Base-by-base conservation (phyloP, 1,140 invertebrate genomes). In the Araneus ventricosus region DNA sequence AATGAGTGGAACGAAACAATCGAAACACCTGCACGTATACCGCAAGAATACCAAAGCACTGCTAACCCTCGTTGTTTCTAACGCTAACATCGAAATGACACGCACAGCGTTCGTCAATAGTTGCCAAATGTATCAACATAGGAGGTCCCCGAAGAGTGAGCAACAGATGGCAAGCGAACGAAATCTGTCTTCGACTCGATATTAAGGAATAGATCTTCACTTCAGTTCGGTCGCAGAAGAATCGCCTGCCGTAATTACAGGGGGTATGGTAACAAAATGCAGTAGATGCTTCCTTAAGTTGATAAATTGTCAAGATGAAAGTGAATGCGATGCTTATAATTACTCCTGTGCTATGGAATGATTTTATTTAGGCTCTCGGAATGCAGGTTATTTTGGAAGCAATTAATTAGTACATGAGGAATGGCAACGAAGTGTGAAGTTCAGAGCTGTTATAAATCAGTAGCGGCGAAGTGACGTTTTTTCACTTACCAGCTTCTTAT, bases 81-180 rank as follows among this genome's bases (percentile, higher is more conserved):
- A 57, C 45, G 45, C 52, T 84, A 57, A 24, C 37, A 22, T 84
- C 82, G 70, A 34, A 84, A 24, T n/a, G 39, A 84, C 82, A 52
- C 39, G 82, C 70, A 84, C 82, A 14, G 17, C 39, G 52, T 57
- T 57, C 85, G 14, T 24, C 67, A 45, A 67, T 88, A 27, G 34
- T 45, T 88, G 6, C 20, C 57, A 24, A 34, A 88, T 34, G 24
- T 24, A 88, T 45, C 87, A 24, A 39, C 87, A 88, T 39, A 24
- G 79, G 89, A 91, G 75, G 90, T 85, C 90, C 45, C 34, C 30
- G 10, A 57, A 90, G 84, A 88, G 39, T 24, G 4, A 3, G 34
- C 89, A 90, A 86, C 90, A 92, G 90, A 86, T 92, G 90, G 90
- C 90, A 92, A 70, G 82, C 90, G 90, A 34, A 24, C 17, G 52